Evolutionary conservation across 2,113 vertebrate genomes (phyloP).

Genomic region (Gobiocypris rarus): DNA sequence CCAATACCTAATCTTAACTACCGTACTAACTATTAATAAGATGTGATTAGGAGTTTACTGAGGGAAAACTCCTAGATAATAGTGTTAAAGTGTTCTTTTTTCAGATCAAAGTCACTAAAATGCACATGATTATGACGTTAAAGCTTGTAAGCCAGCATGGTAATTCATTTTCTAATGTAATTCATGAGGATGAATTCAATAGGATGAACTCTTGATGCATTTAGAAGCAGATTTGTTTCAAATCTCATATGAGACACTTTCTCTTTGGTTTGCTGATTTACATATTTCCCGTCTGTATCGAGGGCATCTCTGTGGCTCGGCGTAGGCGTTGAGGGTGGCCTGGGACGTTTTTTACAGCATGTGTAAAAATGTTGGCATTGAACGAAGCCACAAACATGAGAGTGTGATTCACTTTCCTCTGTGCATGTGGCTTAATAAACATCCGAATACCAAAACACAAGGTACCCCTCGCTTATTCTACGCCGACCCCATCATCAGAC

Average conservation of each 20-base stretch:
- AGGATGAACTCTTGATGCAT: neutral
- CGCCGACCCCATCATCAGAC: conserved; percentile 69
- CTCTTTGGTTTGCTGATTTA: conserved; percentile 1
- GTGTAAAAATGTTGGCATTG: conserved; percentile 20
- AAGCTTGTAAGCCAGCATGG: too few species aligned
- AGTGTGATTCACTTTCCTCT: conserved; percentile 35
- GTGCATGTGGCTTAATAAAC: conserved; percentile 47
- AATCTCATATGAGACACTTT: neutral
- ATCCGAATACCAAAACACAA: conserved; percentile 20
- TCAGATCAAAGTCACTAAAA: too few species aligned
- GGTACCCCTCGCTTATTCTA: conserved; percentile 49
- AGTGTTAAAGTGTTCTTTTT: too few species aligned
- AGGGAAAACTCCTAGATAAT: too few species aligned
- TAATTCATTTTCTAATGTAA: too few species aligned
- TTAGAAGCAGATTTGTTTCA: neutral
- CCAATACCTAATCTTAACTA: too few species aligned
- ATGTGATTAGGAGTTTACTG: too few species aligned
- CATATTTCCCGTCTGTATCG: conserved; percentile 16
- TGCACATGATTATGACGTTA: too few species aligned
- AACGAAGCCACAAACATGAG: conserved; percentile 36
- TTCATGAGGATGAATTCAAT: neutral
- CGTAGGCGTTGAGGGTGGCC: conserved; percentile 9
- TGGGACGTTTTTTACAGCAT: conserved; percentile 7
- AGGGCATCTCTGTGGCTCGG: neutral
- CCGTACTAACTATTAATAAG: too few species aligned